phyloP scores from a whole-genome alignment of 1,140 invertebrate species.

The Nasonia vitripennis region DNA sequence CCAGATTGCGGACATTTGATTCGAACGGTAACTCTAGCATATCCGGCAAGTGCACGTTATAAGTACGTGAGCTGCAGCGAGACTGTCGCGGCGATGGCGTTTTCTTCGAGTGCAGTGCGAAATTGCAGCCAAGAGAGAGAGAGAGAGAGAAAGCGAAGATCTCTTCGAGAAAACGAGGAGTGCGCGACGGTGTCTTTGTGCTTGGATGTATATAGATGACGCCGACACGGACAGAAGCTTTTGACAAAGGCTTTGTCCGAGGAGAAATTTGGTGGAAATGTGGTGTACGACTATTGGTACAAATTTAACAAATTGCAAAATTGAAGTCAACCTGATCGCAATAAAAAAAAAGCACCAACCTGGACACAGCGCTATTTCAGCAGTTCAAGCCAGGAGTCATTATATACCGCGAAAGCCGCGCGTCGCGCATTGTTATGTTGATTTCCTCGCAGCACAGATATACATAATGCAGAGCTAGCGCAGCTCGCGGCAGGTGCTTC shows the following conservation, averaged over 20 bases:
- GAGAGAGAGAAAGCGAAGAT: background rate
- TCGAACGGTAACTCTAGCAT: conserved; percentile 63
- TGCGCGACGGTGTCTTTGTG: background rate
- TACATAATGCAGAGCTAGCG: background rate
- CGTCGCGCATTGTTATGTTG: conserved; percentile 38
- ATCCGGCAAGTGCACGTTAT: conserved; percentile 41
- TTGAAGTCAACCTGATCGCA: too few relatives aligned
- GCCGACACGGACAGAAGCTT: too few relatives aligned
- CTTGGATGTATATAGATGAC: background rate
- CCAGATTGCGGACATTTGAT: conserved; percentile 63
- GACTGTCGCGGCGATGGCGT: background rate
- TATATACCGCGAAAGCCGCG: background rate
- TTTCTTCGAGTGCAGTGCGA: conserved; percentile 4
- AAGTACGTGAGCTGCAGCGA: background rate
- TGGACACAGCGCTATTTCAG: background rate
- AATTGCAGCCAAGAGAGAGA: background rate
- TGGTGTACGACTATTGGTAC: too few relatives aligned
- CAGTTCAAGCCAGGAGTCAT: background rate
- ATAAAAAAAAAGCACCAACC: background rate
- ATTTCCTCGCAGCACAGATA: background rate
- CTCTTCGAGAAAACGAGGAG: background rate
- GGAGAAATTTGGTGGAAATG: too few relatives aligned
- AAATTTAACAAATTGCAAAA: too few relatives aligned
- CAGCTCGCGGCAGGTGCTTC: conserved; percentile 12
- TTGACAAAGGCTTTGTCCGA: too few relatives aligned